Percentiles rank a stretch among this genome's conserved stretches.
These are phyloP conservation scores for Artibeus jamaicensis DNA, from an alignment of 2,797 vertebrate genomes.

Conservation along the genomic window DNA sequence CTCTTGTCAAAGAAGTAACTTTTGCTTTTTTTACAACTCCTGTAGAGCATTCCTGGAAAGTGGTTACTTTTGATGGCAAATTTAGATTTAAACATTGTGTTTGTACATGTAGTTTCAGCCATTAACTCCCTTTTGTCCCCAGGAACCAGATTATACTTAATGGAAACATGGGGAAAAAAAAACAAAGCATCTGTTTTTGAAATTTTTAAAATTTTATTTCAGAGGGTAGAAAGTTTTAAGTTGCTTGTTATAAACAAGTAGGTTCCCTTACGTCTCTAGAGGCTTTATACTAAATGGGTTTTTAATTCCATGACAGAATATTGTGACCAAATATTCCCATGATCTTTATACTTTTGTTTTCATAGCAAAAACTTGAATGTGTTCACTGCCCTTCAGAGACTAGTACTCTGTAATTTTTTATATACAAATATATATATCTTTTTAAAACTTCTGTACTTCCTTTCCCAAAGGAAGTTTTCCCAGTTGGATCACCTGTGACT, in stretches of 20 bases:
- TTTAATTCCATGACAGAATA: constrained; percentile 77
- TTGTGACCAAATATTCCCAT: constrained; percentile 80
- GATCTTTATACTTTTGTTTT: constrained; percentile 80
- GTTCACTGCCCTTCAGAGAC: constrained; percentile 79
- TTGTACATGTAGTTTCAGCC: neutral
- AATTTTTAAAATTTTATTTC: constrained; percentile 38
- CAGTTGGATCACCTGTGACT: constrained; percentile 47
- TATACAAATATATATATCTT: constrained; percentile 70
- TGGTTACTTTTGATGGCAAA: neutral
- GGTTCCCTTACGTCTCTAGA: constrained; percentile 71
- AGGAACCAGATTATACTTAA: constrained; percentile 57
- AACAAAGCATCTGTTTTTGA: constrained; percentile 61
- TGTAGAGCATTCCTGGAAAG: neutral
- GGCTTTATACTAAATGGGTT: constrained; percentile 76
- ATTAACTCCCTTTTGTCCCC: neutral
- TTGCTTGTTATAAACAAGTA: constrained; percentile 77
- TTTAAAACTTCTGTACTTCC: constrained; percentile 76
- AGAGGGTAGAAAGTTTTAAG: constrained; percentile 76
- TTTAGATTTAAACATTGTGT: neutral
- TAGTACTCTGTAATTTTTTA: constrained; percentile 74
- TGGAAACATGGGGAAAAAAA: constrained; percentile 51
- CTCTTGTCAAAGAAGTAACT: constrained; percentile 1
- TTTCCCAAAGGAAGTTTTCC: constrained; percentile 73
- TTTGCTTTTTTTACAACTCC: neutral
- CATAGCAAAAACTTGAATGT: constrained; percentile 73